phyloP scores from a whole-genome alignment of 1,140 invertebrate species.

The Adelges cooleyi region DNA sequence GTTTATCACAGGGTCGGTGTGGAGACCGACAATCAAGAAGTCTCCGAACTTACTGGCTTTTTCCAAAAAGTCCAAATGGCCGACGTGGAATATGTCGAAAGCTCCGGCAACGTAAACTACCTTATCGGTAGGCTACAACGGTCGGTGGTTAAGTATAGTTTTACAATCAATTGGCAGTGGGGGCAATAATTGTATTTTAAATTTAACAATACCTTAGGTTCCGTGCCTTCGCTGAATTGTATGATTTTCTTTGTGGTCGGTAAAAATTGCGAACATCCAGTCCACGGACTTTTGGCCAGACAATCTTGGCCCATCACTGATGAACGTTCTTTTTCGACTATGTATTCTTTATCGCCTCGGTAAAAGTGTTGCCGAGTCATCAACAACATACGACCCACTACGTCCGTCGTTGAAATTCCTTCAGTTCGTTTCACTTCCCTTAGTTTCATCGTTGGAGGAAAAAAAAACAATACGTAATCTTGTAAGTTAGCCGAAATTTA shows the following conservation, averaged over 20 bases:
- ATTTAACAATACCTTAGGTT: slow-evolving; percentile 49
- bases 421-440: slow-evolving; percentile 85
- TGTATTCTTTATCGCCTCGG: slow-evolving; percentile 55
- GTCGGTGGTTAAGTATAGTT: background rate
- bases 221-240: slow-evolving; percentile 89
- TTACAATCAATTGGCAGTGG: too few relatives aligned
- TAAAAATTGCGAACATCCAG: slow-evolving; percentile 93
- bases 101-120: slow-evolving; percentile 97
- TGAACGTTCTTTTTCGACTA: slow-evolving; percentile 49
- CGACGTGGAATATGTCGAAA: slow-evolving; percentile 97
- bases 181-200: too few relatives aligned
- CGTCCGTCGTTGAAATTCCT: slow-evolving; percentile 94
- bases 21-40: slow-evolving; percentile 95
- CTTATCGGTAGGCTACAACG: slow-evolving; percentile 60
- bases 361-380: slow-evolving; percentile 87
- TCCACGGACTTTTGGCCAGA: slow-evolving; percentile 83
- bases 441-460: too few relatives aligned
- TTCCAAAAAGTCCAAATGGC: slow-evolving; percentile 92
- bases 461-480: too few relatives aligned
- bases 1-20: slow-evolving; percentile 89
- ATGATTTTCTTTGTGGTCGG: slow-evolving; percentile 97
- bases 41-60: slow-evolving; percentile 77
- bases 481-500: too few relatives aligned
- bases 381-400: slow-evolving; percentile 91
- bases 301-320: slow-evolving; percentile 73